These are phyloP conservation scores for Standfussiana lucernea DNA, from an alignment of 2,888 invertebrate genomes.

Conservation along the genomic window DNA sequence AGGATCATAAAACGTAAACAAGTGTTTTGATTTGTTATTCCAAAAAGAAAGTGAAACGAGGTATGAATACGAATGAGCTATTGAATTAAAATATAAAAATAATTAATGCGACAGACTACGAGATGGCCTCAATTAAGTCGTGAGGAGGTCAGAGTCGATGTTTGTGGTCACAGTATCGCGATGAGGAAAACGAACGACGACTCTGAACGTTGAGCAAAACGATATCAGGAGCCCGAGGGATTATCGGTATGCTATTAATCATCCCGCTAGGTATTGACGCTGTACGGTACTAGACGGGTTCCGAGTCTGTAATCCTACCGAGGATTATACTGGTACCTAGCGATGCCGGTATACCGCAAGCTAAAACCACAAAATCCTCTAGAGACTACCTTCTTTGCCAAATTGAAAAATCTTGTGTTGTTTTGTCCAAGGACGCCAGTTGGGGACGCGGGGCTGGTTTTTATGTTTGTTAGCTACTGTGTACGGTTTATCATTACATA, in stretches of 20 bases:
- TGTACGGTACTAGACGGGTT: constrained; percentile 68
- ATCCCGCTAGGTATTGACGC: constrained; percentile 80
- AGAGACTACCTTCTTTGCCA: constrained; percentile 64
- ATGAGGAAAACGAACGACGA: constrained; percentile 52
- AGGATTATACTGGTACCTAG: constrained; percentile 73
- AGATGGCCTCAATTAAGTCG: constrained; percentile 45
- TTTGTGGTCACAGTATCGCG: constrained; percentile 48
- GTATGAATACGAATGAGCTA: constrained; percentile 66
- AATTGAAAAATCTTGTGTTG: constrained; percentile 71
- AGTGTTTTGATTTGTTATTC: constrained; percentile 66
- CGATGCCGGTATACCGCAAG: constrained; percentile 49
- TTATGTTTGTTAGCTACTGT: constrained; percentile 42
- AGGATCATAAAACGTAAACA: constrained; percentile 59
- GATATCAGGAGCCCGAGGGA: constrained; percentile 75
- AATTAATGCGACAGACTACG: constrained; percentile 43
- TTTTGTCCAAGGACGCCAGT: constrained; percentile 53
- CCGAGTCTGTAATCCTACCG: constrained; percentile 71
- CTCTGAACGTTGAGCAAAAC: constrained; percentile 70
- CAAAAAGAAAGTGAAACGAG: constrained; percentile 69
- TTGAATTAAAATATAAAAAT: constrained; percentile 64
- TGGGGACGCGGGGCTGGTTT: constrained; percentile 35
- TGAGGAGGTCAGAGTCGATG: constrained; percentile 29
- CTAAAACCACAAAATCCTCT: constrained; percentile 58
- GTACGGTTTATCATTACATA: constrained; percentile 44
- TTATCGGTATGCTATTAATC: constrained; percentile 84